Conservation (phyloP, 2,888 invertebrate species). For the Tetragonisca angustula region DNA sequence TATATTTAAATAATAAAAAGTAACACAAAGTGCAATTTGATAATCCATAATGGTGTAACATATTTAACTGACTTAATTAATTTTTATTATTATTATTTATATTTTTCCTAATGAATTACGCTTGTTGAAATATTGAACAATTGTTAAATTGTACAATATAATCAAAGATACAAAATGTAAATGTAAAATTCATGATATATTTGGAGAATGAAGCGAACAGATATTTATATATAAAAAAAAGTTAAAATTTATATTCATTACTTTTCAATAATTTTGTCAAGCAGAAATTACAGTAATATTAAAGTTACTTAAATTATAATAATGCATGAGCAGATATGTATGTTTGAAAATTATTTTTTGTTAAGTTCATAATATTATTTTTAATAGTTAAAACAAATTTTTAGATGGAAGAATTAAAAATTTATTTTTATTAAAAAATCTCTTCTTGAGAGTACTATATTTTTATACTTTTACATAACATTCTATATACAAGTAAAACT, state of each 20-base stretch:
- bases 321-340: background rate
- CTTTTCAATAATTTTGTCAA: background rate
- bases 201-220: background rate
- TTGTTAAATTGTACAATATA: slow-evolving; percentile 20
- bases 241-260: background rate
- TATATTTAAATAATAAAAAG: slow-evolving; percentile 5
- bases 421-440: background rate
- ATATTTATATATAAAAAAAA: background rate
- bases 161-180: slow-evolving; percentile 20
- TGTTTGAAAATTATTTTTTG: background rate
- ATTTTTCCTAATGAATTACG: background rate
- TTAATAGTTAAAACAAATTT: background rate
- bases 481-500: slow-evolving; percentile 9
- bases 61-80: slow-evolving; percentile 21
- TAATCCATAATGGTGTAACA: slow-evolving; percentile 3
- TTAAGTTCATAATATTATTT: background rate
- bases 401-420: slow-evolving; percentile 1
- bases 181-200: slow-evolving; percentile 14
- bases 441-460: slow-evolving; percentile 13
- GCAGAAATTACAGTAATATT: background rate
- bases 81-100: slow-evolving; percentile 12
- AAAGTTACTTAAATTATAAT: background rate
- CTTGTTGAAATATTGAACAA: slow-evolving; percentile 17
- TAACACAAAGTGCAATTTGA: slow-evolving; percentile 39
- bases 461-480: slow-evolving; percentile 5